These are phyloP conservation scores for Smithornis capensis DNA, from an alignment of 2,113 vertebrate species.

Conservation along the genomic window DNA sequence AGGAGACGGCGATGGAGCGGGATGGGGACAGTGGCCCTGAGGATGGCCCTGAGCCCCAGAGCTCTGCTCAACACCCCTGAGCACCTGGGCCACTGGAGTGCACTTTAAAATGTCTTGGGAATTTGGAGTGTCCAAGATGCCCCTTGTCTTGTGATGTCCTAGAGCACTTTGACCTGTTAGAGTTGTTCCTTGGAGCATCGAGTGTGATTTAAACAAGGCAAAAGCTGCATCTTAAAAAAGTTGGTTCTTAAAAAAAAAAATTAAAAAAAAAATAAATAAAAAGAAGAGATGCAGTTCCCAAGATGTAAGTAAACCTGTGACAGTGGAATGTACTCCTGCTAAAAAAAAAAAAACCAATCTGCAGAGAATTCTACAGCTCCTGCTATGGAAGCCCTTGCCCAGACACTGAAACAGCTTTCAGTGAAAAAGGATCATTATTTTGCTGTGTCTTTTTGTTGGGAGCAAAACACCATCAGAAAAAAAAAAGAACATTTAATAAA, in stretches of 20 bases:
- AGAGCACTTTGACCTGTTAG: conserved; percentile 75
- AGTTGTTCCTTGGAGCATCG: conserved; percentile 50
- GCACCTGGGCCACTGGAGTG: conserved; percentile 56
- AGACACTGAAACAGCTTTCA: conserved; percentile 8
- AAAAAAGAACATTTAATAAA: conserved; percentile 23
- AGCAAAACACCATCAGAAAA: conserved; percentile 29
- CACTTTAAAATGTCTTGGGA: conserved; percentile 69
- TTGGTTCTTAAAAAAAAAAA: neutral
- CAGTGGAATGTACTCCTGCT: conserved; percentile 61
- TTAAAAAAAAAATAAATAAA: too few species aligned
- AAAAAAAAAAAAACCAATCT: neutral
- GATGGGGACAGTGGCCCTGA: conserved; percentile 94
- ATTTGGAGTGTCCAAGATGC: conserved; percentile 61
- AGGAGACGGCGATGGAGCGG: conserved; percentile 89
- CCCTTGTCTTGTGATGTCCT: conserved; percentile 62
- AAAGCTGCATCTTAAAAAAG: conserved; percentile 55
- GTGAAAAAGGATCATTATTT: conserved; percentile 51
- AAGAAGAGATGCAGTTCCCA: neutral
- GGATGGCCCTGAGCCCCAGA: conserved; percentile 83
- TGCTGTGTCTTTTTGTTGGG: conserved; percentile 54
- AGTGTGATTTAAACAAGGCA: conserved; percentile 57
- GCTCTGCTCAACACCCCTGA: conserved; percentile 82
- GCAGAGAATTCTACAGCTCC: conserved; percentile 3
- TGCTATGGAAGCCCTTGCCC: conserved; percentile 31
- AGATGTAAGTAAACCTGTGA: conserved; percentile 27